These are phyloP conservation scores for Subacronicta megacephala DNA, from an alignment of 2,888 invertebrate species.

Conservation along the genomic window DNA sequence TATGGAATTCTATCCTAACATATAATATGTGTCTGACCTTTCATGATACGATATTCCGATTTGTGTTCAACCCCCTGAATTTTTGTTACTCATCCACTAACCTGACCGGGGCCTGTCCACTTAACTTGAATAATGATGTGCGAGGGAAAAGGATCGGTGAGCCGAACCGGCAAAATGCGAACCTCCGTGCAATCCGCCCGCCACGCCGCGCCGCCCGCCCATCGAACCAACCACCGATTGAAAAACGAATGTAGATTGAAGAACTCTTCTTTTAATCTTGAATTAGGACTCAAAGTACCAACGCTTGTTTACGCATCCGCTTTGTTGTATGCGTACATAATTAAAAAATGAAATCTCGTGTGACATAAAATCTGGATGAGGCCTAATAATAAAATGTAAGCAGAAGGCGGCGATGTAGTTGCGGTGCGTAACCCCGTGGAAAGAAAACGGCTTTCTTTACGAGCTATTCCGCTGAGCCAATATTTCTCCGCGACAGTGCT, in stretches of 20 bases:
- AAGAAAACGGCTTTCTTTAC: slow-evolving; percentile 88
- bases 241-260: slow-evolving; percentile 60
- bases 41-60: slow-evolving; percentile 64
- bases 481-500: slow-evolving; percentile 89
- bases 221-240: slow-evolving; percentile 50
- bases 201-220: slow-evolving; percentile 39
- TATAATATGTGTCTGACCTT: slow-evolving; percentile 55
- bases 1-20: slow-evolving; percentile 54
- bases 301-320: slow-evolving; percentile 23
- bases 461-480: slow-evolving; percentile 89
- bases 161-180: slow-evolving; percentile 76
- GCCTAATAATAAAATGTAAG: slow-evolving; percentile 79
- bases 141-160: slow-evolving; percentile 75
- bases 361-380: slow-evolving; percentile 67
- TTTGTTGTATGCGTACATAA: slow-evolving; percentile 38
- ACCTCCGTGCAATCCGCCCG: slow-evolving; percentile 60
- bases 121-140: slow-evolving; percentile 88
- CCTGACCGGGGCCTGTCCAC: slow-evolving; percentile 81
- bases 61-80: slow-evolving; percentile 70
- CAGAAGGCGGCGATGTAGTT: slow-evolving; percentile 75
- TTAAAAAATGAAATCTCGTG: slow-evolving; percentile 59
- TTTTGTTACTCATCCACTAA: slow-evolving; percentile 82
- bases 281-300: slow-evolving; percentile 4
- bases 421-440: slow-evolving; percentile 86
- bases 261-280: slow-evolving; percentile 48